Percentiles rank a stretch among this genome's conserved stretches.
phyloP scores from a whole-genome alignment of 2,113 vertebrate species.

The Erpornis zantholeuca region DNA sequence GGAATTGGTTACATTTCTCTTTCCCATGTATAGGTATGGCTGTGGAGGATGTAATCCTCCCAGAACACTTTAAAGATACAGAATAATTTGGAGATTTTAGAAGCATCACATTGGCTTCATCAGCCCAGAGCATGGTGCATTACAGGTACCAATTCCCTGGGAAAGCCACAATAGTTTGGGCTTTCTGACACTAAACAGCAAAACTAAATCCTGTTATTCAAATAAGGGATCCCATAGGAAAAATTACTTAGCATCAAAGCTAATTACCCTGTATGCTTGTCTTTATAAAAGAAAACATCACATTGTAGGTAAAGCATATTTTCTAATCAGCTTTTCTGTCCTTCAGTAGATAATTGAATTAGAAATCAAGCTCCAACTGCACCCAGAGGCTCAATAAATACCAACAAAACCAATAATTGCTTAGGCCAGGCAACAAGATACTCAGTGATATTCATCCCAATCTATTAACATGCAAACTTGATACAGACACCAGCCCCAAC shows the following conservation, averaged over 20 bases:
- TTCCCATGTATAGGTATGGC: slow-evolving; percentile 35
- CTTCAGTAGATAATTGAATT: neutral
- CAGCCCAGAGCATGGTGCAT: neutral
- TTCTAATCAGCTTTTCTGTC: neutral
- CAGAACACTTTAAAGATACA: neutral
- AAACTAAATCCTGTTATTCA: neutral
- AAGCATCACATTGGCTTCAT: neutral
- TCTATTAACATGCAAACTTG: neutral
- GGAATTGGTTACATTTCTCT: slow-evolving; percentile 50
- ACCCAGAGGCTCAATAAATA: neutral
- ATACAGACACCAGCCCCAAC: neutral
- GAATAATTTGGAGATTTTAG: neutral
- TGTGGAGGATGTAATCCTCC: neutral
- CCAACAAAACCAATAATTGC: neutral
- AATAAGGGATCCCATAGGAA: neutral
- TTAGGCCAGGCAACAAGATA: neutral
- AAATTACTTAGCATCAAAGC: neutral
- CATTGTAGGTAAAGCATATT: neutral
- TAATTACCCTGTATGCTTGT: neutral
- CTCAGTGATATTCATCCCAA: neutral
- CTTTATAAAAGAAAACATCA: neutral
- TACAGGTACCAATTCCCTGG: neutral
- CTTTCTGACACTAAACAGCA: neutral
- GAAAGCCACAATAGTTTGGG: neutral
- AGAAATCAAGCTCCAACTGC: neutral